phyloP scores from a whole-genome alignment of 2,888 invertebrate species.

The Melanchra persicariae region DNA sequence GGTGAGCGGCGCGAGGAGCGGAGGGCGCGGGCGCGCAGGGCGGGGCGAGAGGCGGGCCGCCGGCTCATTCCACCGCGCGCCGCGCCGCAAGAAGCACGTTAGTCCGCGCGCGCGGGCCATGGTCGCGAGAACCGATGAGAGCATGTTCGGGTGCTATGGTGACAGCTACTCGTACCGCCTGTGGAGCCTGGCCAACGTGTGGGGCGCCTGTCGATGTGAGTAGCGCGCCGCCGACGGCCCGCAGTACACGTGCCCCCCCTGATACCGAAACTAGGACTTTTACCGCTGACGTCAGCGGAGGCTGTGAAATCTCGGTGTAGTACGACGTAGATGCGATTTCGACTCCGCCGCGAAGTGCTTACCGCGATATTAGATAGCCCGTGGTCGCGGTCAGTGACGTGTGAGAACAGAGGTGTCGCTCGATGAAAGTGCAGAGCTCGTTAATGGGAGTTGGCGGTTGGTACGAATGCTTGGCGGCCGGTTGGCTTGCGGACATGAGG shows the following conservation, averaged over 20 bases:
- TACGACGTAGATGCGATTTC: slow-evolving; percentile 77
- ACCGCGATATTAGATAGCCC: slow-evolving; percentile 67
- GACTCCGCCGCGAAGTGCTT: slow-evolving; percentile 76
- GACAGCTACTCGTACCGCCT: slow-evolving; percentile 94
- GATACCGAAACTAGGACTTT: slow-evolving; percentile 71
- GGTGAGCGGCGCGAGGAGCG: slow-evolving; percentile 70
- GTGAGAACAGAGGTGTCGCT: slow-evolving; percentile 83
- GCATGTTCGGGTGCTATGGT: slow-evolving; percentile 94
- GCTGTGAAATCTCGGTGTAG: slow-evolving; percentile 81
- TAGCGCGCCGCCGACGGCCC: slow-evolving; percentile 81
- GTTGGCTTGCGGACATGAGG: slow-evolving; percentile 90
- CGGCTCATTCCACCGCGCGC: slow-evolving; percentile 88
- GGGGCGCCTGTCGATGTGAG: slow-evolving; percentile 94
- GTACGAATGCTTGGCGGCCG: slow-evolving; percentile 89
- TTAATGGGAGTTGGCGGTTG: slow-evolving; percentile 90
- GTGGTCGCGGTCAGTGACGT: slow-evolving; percentile 77
- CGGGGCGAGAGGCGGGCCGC: slow-evolving; percentile 80
- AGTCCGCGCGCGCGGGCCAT: slow-evolving; percentile 92
- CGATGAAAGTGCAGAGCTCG: slow-evolving; percentile 89
- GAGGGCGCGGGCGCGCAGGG: slow-evolving; percentile 73
- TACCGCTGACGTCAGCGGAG: slow-evolving; percentile 81
- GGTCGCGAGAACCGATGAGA: slow-evolving; percentile 95
- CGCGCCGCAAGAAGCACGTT: slow-evolving; percentile 84
- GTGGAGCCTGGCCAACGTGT: slow-evolving; percentile 94
- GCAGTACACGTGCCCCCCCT: slow-evolving; percentile 66